These are phyloP conservation scores for Solenopsis invicta DNA, from an alignment of 1,140 invertebrate genomes.

Conservation along the genomic window DNA sequence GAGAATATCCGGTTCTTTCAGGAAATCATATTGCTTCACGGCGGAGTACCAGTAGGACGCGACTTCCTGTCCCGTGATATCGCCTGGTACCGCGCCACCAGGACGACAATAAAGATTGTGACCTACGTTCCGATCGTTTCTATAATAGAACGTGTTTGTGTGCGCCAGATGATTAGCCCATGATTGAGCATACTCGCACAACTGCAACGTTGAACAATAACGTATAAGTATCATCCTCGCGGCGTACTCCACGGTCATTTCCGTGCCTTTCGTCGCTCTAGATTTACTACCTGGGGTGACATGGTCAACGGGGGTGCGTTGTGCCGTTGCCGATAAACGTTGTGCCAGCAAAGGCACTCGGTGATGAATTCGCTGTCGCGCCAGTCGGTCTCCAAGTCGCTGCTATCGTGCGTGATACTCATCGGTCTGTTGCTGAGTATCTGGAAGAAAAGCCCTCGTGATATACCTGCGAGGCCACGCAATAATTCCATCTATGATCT, in stretches of 20 bases:
- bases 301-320: conserved; percentile 91
- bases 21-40: conserved; percentile 92
- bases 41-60: conserved; percentile 95
- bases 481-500: conserved; percentile 26
- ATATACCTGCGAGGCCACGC: not conserved
- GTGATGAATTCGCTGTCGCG: conserved; percentile 93
- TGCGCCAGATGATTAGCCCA: conserved; percentile 95
- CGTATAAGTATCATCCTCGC: not conserved
- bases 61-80: conserved; percentile 93
- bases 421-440: conserved; percentile 88
- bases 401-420: conserved; percentile 90
- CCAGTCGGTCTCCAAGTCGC: conserved; percentile 91
- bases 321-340: conserved; percentile 92
- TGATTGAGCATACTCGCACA: conserved; percentile 93
- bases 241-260: not conserved
- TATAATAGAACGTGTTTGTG: conserved; percentile 92
- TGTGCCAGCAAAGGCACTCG: conserved; percentile 93
- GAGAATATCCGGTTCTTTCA: conserved; percentile 91
- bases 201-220: conserved; percentile 85
- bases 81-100: conserved; percentile 89
- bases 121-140: conserved; percentile 91
- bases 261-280: not conserved
- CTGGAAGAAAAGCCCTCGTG: conserved; percentile 68
- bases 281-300: conserved; percentile 89
- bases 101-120: conserved; percentile 92